A percentile compares a stretch with the other conserved stretches of the same genome.
These are phyloP conservation scores for Auanema sp. DNA, from an alignment of 2,888 invertebrate species.

Conservation along the genomic window DNA sequence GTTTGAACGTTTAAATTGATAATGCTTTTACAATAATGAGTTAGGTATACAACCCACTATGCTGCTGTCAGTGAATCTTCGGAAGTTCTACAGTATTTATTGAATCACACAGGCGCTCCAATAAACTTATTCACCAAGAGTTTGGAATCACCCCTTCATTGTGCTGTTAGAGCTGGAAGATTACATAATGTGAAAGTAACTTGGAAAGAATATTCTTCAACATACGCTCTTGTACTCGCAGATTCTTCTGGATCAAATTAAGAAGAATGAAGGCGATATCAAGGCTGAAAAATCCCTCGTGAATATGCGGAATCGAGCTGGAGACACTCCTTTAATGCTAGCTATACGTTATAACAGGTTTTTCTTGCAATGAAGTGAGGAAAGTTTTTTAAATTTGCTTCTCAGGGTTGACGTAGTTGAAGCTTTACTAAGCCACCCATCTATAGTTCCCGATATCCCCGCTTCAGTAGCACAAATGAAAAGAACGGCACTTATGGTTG, in stretches of 20 bases:
- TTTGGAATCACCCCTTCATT: slow-evolving; percentile 49
- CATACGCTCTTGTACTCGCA: neutral
- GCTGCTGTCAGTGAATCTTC: slow-evolving; percentile 68
- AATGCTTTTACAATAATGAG: neutral
- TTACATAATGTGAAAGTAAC: slow-evolving; percentile 34
- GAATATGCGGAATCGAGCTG: slow-evolving; percentile 40
- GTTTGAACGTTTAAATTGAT: slow-evolving; percentile 42
- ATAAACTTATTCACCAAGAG: slow-evolving; percentile 31
- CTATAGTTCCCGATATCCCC: slow-evolving; percentile 26
- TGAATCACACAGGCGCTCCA: slow-evolving; percentile 32
- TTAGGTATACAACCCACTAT: slow-evolving; percentile 67
- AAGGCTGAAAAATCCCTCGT: slow-evolving; percentile 30
- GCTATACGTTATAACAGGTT: slow-evolving; percentile 53
- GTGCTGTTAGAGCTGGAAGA: slow-evolving; percentile 48
- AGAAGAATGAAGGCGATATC: slow-evolving; percentile 34
- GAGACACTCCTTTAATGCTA: slow-evolving; percentile 66
- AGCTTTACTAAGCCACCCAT: slow-evolving; percentile 24
- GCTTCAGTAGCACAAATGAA: slow-evolving; percentile 29
- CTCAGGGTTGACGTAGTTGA: slow-evolving; percentile 25
- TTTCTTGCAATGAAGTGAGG: neutral
- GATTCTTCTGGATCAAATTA: slow-evolving; percentile 35
- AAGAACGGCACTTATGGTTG: slow-evolving; percentile 33
- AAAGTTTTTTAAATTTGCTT: too few relatives aligned
- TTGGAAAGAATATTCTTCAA: neutral
- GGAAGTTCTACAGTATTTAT: slow-evolving; percentile 65